Base-by-base conservation (phyloP, 1,140 invertebrate species). In the Cydia amplana region DNA sequence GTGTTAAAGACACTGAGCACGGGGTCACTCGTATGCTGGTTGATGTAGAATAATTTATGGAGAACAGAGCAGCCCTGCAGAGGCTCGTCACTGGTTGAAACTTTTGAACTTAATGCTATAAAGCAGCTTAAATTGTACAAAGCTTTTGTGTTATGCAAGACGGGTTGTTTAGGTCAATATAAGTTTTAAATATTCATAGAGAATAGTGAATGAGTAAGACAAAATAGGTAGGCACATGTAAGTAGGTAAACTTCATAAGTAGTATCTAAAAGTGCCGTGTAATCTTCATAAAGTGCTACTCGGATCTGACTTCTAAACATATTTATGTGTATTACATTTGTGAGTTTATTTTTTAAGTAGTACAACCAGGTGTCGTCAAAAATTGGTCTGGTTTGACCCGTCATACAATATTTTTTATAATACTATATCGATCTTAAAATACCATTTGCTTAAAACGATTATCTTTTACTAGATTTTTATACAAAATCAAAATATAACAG, bases 71-170 rank as follows among this genome's bases (percentile, higher is more conserved):
- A 51, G n/a, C 16, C 49, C 7, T 51, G n/a, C 16, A 51, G n/a
- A 51, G 43, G 43, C 14, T 46, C 6, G 16, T 5, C 5, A 51
- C 49, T 51, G 18, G 49, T 18, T n/a, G n/a, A n/a, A n/a, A n/a
- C n/a, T n/a, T 18, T 18, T 6, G n/a, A n/a, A n/a, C 49, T 51
- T 51, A 18, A 51, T n/a, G n/a, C 49, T 49, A 16, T 49, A 16
- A 49, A 55, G 51, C n/a, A 20, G 55, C 12, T 14, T 46, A 46
- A 60, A 23, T 23, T 20, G 20, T 60, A 60, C 20, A 60, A 60
- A 18, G n/a, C 4, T 51, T 51, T n/a, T 51, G 49, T 51, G 49
- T 51, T 51, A 51, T n/a, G n/a, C 49, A 51, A 60, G n/a, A 55
- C n/a, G 49, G 6, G 55, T 60, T 60, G n/a, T 20, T 60, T 23